Evolutionary conservation across 2,113 vertebrate genomes (phyloP).

Genomic region (Cettia cetti): DNA sequence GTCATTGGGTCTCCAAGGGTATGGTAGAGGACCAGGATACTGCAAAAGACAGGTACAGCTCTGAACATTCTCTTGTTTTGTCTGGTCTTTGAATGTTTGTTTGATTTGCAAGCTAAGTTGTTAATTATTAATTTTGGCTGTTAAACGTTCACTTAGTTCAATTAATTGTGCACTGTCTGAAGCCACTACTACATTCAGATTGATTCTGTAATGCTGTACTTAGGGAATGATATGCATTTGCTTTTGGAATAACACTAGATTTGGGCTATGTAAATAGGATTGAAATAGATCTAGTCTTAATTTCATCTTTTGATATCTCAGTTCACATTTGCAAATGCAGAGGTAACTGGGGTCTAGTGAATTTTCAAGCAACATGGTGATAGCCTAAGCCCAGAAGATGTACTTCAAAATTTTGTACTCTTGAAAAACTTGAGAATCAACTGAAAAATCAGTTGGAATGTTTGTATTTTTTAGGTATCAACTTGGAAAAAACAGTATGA

Average conservation of each 20-base stretch:
- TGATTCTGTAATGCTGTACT: not conserved
- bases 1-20: constrained; percentile 77
- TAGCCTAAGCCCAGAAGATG: not conserved
- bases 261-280: not conserved
- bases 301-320: not conserved
- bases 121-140: not conserved
- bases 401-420: not conserved
- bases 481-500: constrained; percentile 92
- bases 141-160: not conserved
- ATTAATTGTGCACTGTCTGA: not conserved
- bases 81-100: not conserved
- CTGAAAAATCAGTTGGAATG: not conserved
- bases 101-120: not conserved
- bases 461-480: constrained; percentile 75
- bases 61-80: not conserved
- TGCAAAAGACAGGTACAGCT: constrained; percentile 86
- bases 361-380: not conserved
- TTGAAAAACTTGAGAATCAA: not conserved
- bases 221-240: not conserved
- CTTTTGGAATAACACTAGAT: not conserved
- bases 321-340: not conserved
- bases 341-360: not conserved
- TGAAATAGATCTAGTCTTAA: not conserved
- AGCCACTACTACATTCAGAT: not conserved
- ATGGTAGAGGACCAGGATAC: constrained; percentile 84